Percentiles rank a stretch among this genome's conserved stretches.
phyloP scores from a whole-genome alignment of 2,113 vertebrate species.

The Solea solea region DNA sequence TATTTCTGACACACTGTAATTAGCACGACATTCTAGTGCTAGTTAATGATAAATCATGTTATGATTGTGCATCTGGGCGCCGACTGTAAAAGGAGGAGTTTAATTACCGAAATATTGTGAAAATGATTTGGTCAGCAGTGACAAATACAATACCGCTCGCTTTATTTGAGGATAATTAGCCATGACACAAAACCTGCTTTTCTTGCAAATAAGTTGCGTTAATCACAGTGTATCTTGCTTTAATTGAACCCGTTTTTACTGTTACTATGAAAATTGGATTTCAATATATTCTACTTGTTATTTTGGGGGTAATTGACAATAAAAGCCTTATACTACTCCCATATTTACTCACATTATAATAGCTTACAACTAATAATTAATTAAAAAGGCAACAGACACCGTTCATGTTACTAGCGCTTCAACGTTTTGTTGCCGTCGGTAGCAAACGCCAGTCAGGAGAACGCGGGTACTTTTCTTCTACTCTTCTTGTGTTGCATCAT shows the following conservation, averaged over 20 bases:
- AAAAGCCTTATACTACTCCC: too few species aligned
- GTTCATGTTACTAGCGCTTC: too few species aligned
- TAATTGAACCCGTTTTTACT: neutral
- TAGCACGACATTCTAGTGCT: constrained; percentile 47
- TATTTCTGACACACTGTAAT: constrained; percentile 67
- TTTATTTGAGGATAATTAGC: neutral
- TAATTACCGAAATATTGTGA: constrained; percentile 13
- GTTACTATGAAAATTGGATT: neutral
- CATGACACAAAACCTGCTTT: neutral
- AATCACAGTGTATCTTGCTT: neutral
- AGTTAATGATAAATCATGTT: constrained; percentile 56
- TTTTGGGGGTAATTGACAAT: too few species aligned
- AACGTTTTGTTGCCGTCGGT: too few species aligned
- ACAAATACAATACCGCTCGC: neutral
- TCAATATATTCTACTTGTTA: neutral
- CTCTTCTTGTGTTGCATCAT: too few species aligned
- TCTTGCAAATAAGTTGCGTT: too few species aligned
- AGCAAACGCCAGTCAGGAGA: too few species aligned
- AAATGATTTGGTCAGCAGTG: constrained; percentile 2
- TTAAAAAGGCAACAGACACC: too few species aligned
- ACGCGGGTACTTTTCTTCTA: too few species aligned
- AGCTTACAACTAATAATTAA: too few species aligned
- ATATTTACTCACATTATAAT: too few species aligned
- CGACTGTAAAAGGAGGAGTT: constrained; percentile 1
- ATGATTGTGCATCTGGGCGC: constrained; percentile 45